Conservation (phyloP, 2,113 vertebrate genomes). For the Epinephelus moara region DNA sequence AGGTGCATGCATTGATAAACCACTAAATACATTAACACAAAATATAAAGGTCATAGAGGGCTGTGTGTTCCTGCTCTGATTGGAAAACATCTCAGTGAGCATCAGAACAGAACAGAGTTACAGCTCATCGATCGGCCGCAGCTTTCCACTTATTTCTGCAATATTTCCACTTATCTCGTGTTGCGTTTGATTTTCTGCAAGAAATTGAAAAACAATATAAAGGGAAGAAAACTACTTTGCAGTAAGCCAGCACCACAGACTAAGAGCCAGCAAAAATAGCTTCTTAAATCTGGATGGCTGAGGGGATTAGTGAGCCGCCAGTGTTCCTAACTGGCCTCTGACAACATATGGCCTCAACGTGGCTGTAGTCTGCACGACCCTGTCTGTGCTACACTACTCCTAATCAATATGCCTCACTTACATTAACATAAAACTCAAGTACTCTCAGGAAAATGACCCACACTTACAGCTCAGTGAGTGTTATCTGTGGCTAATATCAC, state of each 20-base stretch:
- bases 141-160: neutral
- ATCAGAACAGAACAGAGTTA: neutral
- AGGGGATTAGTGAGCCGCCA: constrained; percentile 79
- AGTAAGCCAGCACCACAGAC: constrained; percentile 64
- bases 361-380: constrained; percentile 33
- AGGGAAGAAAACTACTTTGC: constrained; percentile 56
- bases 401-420: constrained; percentile 44
- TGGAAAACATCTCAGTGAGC: neutral
- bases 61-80: neutral
- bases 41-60: constrained; percentile 19
- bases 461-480: constrained; percentile 6
- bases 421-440: constrained; percentile 43
- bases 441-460: neutral
- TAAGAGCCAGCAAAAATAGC: constrained; percentile 83
- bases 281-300: constrained; percentile 80
- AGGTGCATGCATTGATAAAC: constrained; percentile 83
- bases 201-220: constrained; percentile 23
- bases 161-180: constrained; percentile 10
- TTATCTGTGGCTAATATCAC: constrained; percentile 18
- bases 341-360: constrained; percentile 75
- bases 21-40: constrained; percentile 28
- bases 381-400: constrained; percentile 25
- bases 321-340: constrained; percentile 66
- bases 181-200: constrained; percentile 19
- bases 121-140: constrained; percentile 7